A percentile compares a stretch with the other conserved stretches of the same genome.
Conservation (phyloP, 2,888 invertebrate genomes). For the Melipona bicolor region DNA sequence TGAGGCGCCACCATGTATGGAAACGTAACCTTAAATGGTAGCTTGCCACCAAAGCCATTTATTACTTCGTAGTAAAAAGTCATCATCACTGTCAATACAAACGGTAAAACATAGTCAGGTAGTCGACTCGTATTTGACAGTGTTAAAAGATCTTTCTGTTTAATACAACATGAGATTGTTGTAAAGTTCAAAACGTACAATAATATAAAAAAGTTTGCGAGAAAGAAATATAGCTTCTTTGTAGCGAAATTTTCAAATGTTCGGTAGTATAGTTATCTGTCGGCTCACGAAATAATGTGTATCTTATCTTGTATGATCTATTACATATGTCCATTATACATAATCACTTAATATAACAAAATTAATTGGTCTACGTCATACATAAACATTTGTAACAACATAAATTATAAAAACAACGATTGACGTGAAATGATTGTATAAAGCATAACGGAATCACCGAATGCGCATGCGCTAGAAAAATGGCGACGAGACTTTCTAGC, state of each 20-base stretch:
- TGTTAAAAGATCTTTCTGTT: slow-evolving; percentile 3
- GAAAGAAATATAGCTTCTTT: neutral
- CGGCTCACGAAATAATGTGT: neutral
- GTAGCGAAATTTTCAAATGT: neutral
- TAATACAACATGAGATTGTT: neutral
- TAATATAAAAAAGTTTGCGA: too few relatives aligned
- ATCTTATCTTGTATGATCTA: neutral
- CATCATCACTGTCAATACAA: slow-evolving; percentile 45
- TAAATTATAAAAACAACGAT: neutral
- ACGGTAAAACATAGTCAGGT: slow-evolving; percentile 24
- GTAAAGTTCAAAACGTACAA: neutral
- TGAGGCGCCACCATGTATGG: slow-evolving; percentile 72
- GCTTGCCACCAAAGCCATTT: slow-evolving; percentile 70
- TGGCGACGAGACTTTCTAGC: slow-evolving; percentile 24
- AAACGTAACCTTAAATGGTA: slow-evolving; percentile 76
- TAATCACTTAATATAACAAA: neutral
- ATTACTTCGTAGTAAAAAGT: slow-evolving; percentile 55
- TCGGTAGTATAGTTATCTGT: neutral
- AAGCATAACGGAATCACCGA: slow-evolving; percentile 9
- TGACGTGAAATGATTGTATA: neutral
- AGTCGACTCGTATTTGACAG: slow-evolving; percentile 13
- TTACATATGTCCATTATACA: too few relatives aligned
- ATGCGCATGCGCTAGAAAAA: slow-evolving; percentile 36
- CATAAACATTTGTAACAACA: neutral
- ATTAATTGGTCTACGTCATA: neutral